A percentile compares a stretch with the other conserved stretches of the same genome.
Conservation (phyloP, 2,797 vertebrate species). For the Distichodus sexfasciatus region DNA sequence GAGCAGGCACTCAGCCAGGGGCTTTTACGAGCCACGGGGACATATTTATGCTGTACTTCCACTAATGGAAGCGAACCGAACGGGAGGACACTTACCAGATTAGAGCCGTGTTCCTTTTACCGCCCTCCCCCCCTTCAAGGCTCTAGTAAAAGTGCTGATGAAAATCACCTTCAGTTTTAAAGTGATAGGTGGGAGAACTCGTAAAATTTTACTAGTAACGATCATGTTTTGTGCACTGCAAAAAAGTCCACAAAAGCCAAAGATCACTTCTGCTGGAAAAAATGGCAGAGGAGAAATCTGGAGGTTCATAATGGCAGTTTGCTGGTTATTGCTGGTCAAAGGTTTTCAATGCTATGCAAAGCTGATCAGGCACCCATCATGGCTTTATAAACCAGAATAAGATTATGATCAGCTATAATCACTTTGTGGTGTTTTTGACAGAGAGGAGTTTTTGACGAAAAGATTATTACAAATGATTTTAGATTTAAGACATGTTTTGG, state of each 20-base stretch:
- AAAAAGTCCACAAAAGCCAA: constrained; percentile 3
- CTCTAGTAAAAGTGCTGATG: constrained; percentile 29
- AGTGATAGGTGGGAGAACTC: constrained; percentile 39
- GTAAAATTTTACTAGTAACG: constrained; percentile 18
- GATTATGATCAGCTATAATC: no score
- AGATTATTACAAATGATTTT: no score
- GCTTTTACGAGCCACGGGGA: constrained; percentile 52
- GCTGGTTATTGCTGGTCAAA: no score
- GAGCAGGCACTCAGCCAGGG: constrained; percentile 49
- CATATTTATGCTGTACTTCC: constrained; percentile 56
- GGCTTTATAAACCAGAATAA: no score
- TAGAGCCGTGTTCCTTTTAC: constrained; percentile 38
- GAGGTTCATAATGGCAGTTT: no score
- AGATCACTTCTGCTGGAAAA: no score
- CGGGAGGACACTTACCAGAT: constrained; percentile 50
- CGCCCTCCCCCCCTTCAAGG: constrained; percentile 37
- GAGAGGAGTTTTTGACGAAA: no score
- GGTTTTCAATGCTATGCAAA: no score
- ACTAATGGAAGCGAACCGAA: constrained; percentile 57
- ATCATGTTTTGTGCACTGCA: constrained; percentile 26
- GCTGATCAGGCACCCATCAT: no score
- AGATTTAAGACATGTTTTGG: no score
- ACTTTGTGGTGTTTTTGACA: no score
- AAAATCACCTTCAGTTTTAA: constrained; percentile 29
- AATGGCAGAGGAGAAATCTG: no score